phyloP scores from a whole-genome alignment of 2,113 vertebrate genomes.

The Salvelinus sp. region DNA sequence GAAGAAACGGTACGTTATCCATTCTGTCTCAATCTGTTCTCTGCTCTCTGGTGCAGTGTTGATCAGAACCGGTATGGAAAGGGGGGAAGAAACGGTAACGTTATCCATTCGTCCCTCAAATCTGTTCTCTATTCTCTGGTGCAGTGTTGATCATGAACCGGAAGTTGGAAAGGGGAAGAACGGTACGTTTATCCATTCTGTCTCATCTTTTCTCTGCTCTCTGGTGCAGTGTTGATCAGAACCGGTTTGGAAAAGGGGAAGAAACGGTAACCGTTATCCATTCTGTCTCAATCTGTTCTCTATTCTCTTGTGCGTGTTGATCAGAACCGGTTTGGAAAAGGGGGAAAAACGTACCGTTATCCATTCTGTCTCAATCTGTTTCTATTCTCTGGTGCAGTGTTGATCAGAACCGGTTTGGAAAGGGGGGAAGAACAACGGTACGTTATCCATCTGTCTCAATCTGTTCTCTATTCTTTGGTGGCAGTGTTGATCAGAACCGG shows the following conservation, averaged over 20 bases:
- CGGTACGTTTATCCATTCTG: neutral
- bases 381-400: neutral
- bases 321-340: neutral
- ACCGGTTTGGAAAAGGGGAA: neutral
- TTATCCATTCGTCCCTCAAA: no score
- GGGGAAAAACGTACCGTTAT: no score
- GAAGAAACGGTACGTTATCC: no score
- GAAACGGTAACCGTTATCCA: no score
- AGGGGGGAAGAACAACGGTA: no score
- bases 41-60: neutral
- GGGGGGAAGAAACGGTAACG: no score
- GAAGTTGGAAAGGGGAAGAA: neutral
- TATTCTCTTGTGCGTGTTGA: neutral
- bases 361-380: conserved; percentile 14
- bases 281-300: conserved; percentile 18
- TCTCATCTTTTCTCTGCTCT: neutral
- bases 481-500: conserved; percentile 4
- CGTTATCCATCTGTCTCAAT: conserved; percentile 7
- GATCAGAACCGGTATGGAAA: neutral
- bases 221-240: no score
- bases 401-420: neutral
- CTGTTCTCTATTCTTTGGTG: conserved; percentile 8
- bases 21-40: neutral
- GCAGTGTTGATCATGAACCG: no score
- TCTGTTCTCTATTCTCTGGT: neutral